Base-by-base conservation (phyloP, 2,888 invertebrate species). In the Prosapia bicincta region DNA sequence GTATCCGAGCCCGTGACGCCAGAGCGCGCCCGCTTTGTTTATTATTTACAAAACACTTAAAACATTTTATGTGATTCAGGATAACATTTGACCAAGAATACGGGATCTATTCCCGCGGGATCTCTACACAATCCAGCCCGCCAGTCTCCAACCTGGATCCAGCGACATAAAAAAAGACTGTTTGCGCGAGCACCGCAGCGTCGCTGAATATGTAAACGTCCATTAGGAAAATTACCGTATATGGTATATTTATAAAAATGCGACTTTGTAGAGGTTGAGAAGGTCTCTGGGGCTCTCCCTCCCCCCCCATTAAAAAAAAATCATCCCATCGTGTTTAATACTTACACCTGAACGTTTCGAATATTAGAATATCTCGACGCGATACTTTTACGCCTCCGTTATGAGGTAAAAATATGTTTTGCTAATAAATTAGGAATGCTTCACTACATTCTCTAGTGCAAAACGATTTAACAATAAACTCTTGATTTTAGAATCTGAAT, bases 181-280 rank as follows among this genome's bases (percentile, higher is more conserved):
- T 72, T 72, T 72, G 67, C 67, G 71, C 69, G 30, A 54, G 30
- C 26, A 26, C 43, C 38, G 66, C 15, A 26, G 38, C 28, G 38
- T 66, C 43, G 20, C 71, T 77, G 77, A 77, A 77, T 77, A 77
- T 74, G 77, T 74, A 77, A 77, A 74, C 43, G 74, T 74, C 77
- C 77, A 77, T 77, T 77, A 74, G 77, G 74, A 69, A 77, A 77
- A 77, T 77, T 77, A 77, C 77, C 32, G 69, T 68, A 70, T 76
- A 73, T 69, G 74, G 66, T 71, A 71, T 73, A 76, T 76, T 76
- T 76, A 76, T 76, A 76, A 76, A 76, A 76, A 76, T 66, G 38
- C n/a, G 69, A 67, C 66, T 28, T 28, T 54, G 54, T 54, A 54
- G 20, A 54, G 54, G 54, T 54, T 54, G 54, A 54, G 54, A n/a